Base-by-base conservation (phyloP, 2,888 invertebrate genomes). In the Pseudeuparius sepicola region DNA sequence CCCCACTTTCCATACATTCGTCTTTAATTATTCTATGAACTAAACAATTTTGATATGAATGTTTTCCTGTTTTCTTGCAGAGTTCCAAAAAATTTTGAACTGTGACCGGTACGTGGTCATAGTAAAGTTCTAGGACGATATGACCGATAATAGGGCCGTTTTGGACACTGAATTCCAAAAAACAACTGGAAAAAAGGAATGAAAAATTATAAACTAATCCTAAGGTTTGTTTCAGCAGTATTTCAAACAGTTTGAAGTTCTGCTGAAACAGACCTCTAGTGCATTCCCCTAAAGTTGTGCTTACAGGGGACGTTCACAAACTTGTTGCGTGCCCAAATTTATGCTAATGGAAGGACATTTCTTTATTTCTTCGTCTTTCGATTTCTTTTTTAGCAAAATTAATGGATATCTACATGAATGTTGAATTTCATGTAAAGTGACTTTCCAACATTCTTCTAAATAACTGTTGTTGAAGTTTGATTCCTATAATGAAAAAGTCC, bases 1-100 rank as follows among this genome's bases (percentile, higher is more conserved):
- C 70, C 3, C 71, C 71, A n/a, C 64, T 64, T 55, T 68, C 68
- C 41, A 68, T 61, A 57, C 61, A 68, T 38, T 64, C 59, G 14
- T 60, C 61, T 9, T 62, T 55, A 16, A 65, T 54, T 30, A 70
- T 66, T 25, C 66, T 61, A 48, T 68, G 65, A 29, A 72, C 60
- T 4, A 46, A 42, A 39, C 56, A 59, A 31, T 54, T 51, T 45
- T 53, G 56, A 36, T 59, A 65, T 14, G 56, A 52, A 7, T 52
- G 48, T 10, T 36, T 25, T 26, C 44, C 36, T 2, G 45, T 35
- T 3, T 57, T 56, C 18, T 43, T 50, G 40, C 61, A 60, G 6
- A 62, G 41, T 24, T 49, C 47, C n/a, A 63, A 18, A 44, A 65
- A 65, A 47, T 64, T 64, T 41, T 57, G 53, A 1, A 59, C 60